Percentiles rank a stretch among this genome's conserved stretches.
Conservation (phyloP, 2,888 invertebrate species). For the Hyposoter didymator region DNA sequence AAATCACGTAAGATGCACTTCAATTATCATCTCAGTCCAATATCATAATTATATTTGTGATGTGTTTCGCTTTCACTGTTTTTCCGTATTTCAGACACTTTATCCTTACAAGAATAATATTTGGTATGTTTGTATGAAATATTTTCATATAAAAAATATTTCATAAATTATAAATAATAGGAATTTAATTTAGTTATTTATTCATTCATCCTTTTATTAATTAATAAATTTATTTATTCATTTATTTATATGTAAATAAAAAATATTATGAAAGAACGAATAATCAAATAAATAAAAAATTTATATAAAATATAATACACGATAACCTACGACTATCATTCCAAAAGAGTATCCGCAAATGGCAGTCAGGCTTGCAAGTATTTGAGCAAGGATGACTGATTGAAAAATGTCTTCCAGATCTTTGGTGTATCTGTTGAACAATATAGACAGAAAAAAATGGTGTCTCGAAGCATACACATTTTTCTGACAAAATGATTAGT, state of each 20-base stretch:
- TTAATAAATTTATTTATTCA: no score
- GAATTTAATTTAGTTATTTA: no score
- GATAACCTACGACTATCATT: constrained; percentile 19
- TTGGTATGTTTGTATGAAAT: neutral
- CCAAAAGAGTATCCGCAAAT: constrained; percentile 63
- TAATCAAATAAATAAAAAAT: no score
- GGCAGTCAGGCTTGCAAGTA: constrained; percentile 53
- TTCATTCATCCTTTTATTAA: no score
- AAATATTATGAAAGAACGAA: no score
- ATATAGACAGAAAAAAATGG: neutral
- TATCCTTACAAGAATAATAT: neutral
- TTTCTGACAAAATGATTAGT: neutral
- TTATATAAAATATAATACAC: no score
- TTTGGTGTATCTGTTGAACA: constrained; percentile 32
- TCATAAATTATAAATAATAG: neutral
- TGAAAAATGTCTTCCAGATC: constrained; percentile 56
- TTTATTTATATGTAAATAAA: no score
- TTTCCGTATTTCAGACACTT: neutral
- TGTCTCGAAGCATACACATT: neutral
- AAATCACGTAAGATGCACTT: neutral
- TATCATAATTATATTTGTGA: neutral
- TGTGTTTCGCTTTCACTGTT: neutral
- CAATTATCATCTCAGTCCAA: neutral
- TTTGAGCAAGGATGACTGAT: constrained; percentile 60
- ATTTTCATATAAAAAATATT: no score